Conservation (phyloP, 2,797 vertebrate genomes). For the Cottoperca gobio region DNA sequence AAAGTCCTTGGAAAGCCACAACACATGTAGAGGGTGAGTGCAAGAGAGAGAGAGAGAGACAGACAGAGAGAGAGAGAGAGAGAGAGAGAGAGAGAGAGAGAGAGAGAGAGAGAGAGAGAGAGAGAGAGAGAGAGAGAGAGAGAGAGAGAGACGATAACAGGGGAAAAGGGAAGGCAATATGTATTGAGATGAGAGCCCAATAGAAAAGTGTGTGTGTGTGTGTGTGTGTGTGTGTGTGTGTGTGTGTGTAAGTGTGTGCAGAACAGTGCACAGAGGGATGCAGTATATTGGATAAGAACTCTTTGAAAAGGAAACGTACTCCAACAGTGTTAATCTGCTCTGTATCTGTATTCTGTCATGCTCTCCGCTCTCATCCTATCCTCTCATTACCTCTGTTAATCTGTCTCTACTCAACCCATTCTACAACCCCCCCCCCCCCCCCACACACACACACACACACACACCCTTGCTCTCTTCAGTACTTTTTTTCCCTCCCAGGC, state of each 20-base stretch:
- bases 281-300: constrained; percentile 66
- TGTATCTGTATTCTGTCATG: constrained; percentile 78
- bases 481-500: constrained; percentile 15
- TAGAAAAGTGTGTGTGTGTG: constrained; percentile 35
- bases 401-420: constrained; percentile 60
- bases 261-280: constrained; percentile 54
- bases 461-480: constrained; percentile 3
- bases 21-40: neutral
- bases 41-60: neutral
- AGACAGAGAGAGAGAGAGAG: constrained; percentile 18
- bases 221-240: constrained; percentile 20
- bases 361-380: constrained; percentile 70
- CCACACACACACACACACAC: too few relatives aligned
- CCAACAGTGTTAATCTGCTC: constrained; percentile 75
- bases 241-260: constrained; percentile 12
- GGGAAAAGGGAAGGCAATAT: constrained; percentile 42
- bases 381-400: constrained; percentile 78
- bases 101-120: constrained; percentile 22
- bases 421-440: neutral
- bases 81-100: constrained; percentile 12
- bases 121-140: constrained; percentile 18
- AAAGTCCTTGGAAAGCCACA: constrained; percentile 44
- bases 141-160: constrained; percentile 33
- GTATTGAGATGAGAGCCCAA: constrained; percentile 53
- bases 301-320: constrained; percentile 75